A percentile compares a stretch with the other conserved stretches of the same genome.
phyloP scores from a whole-genome alignment of 2,797 vertebrate genomes.

The Thaleichthys pacificus region DNA sequence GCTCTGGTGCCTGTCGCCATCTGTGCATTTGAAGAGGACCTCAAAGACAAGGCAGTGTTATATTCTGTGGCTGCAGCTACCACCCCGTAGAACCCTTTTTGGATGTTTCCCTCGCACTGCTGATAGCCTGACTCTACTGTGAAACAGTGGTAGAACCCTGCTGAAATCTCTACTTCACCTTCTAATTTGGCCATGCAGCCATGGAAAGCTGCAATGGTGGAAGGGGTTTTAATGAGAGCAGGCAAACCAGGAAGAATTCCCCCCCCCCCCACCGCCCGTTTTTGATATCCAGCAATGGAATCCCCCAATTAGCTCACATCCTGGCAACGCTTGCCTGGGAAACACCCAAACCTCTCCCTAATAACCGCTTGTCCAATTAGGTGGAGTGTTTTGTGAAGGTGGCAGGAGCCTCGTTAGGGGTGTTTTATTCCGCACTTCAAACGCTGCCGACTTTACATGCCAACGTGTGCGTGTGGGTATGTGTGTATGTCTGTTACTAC shows the following conservation, averaged over 20 bases:
- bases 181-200: background rate
- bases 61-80: too few relatives aligned
- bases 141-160: background rate
- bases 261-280: background rate
- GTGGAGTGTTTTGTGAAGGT: background rate
- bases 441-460: background rate
- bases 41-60: background rate
- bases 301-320: background rate
- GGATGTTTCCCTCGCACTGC: background rate
- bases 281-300: background rate
- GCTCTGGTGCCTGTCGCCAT: too few relatives aligned
- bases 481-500: background rate
- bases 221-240: background rate
- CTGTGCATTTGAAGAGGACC: background rate
- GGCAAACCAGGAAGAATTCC: background rate
- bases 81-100: background rate
- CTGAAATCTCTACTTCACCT: background rate
- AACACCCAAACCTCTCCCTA: background rate
- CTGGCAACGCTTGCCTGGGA: background rate
- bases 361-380: background rate
- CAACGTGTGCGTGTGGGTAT: background rate
- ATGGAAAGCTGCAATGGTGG: too few relatives aligned
- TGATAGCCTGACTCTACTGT: background rate
- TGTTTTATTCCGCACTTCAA: background rate
- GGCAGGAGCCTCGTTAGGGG: background rate